Percentiles rank a stretch among this genome's conserved stretches.
Evolutionary conservation across 2,888 invertebrate genomes (phyloP).

Genomic region (Lochmaea crataegi): DNA sequence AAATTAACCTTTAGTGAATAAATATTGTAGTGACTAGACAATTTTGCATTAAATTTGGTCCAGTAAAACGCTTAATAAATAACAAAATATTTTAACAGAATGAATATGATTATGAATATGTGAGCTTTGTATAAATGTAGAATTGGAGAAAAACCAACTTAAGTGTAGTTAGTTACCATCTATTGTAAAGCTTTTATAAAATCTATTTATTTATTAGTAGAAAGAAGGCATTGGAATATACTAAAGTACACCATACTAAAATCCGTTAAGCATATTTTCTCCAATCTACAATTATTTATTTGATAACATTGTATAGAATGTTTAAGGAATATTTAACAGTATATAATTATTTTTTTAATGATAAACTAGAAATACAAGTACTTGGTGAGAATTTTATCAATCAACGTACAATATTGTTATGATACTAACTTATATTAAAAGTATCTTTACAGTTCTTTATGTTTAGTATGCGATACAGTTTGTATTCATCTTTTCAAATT

Average conservation of each 20-base stretch:
- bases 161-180: neutral
- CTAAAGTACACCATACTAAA: neutral
- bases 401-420: neutral
- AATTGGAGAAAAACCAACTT: slow-evolving; percentile 5
- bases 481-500: no score
- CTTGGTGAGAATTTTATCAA: slow-evolving; percentile 16
- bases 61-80: neutral
- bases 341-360: slow-evolving; percentile 13
- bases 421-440: no score
- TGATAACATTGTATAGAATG: slow-evolving; percentile 28
- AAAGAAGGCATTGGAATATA: neutral
- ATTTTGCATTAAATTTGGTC: neutral
- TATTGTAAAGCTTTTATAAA: slow-evolving; percentile 13
- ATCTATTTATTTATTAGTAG: slow-evolving; percentile 10
- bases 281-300: slow-evolving; percentile 7
- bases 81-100: neutral
- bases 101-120: neutral
- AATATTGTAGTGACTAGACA: neutral
- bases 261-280: slow-evolving; percentile 10
- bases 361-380: slow-evolving; percentile 9
- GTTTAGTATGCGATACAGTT: no score
- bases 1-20: neutral
- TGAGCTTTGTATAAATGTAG: slow-evolving; percentile 2
- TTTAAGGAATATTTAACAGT: slow-evolving; percentile 27
- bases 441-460: no score